phyloP scores from a whole-genome alignment of 2,888 invertebrate genomes.

The Leptothorax acervorum region DNA sequence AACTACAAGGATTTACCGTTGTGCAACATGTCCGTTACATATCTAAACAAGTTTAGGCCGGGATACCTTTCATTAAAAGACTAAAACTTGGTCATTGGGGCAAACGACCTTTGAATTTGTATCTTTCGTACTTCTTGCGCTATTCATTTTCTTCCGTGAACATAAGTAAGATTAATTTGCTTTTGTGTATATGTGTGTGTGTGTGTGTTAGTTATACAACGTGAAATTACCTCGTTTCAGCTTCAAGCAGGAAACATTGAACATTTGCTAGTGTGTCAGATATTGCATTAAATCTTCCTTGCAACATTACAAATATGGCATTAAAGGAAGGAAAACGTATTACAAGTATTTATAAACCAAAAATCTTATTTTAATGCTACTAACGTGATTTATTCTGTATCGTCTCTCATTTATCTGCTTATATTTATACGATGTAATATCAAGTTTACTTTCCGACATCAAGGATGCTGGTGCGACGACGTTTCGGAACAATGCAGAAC shows the following conservation, averaged over 20 bases:
- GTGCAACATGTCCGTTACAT: conserved; percentile 68
- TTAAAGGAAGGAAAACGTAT: background rate
- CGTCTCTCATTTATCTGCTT: background rate
- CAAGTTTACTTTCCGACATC: conserved; percentile 52
- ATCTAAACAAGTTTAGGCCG: conserved; percentile 60
- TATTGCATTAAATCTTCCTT: background rate
- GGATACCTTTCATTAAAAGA: conserved; percentile 66
- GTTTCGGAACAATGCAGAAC: conserved; percentile 77
- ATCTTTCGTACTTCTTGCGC: background rate
- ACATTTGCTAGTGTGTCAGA: background rate
- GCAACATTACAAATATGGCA: background rate
- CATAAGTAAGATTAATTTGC: conserved; percentile 38
- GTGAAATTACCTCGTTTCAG: conserved; percentile 26
- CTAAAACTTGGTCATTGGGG: conserved; percentile 64
- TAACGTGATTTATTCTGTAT: background rate
- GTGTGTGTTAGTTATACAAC: background rate
- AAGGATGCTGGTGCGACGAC: conserved; percentile 58
- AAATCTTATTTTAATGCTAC: background rate
- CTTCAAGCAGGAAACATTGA: background rate
- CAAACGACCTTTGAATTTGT: conserved; percentile 53
- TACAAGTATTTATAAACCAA: background rate
- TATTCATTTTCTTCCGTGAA: conserved; percentile 16
- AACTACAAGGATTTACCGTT: conserved; percentile 72
- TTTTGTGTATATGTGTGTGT: background rate
- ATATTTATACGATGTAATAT: background rate